Base-by-base conservation (phyloP, 2,888 invertebrate genomes). In the Drosophila kambysellisi region DNA sequence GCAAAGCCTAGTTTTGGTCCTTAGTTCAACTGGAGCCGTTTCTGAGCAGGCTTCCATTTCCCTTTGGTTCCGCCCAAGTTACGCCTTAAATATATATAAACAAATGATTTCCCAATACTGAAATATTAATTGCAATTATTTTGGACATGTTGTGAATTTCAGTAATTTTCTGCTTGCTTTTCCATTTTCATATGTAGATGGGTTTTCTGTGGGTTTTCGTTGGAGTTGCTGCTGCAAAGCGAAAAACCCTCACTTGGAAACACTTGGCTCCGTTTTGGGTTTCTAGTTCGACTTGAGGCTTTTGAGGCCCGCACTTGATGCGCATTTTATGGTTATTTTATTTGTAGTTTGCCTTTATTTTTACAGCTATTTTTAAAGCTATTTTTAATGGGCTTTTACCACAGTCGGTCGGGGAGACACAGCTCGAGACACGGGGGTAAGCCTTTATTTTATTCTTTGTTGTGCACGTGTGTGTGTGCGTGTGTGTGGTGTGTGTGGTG, bases 311-410 rank as follows among this genome's bases (percentile, higher is more conserved):
- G 83, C 89, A 88, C 77, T 83, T 89, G 82, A 89, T 70, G 74
- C 83, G 83, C 87, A 72, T 89, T 85, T 85, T 81, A 89, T 89
- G 82, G 70, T 83, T 66, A 76, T 88, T 81, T 83, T 89, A 86
- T 86, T 85, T 90, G 83, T 85, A 82, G 90, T 66, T 86, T 74
- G 76, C 73, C 71, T 85, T 88, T 82, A 73, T 82, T 90, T 83
- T 87, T 78, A 90, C 88, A 75, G 75, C 88, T 84, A 90, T 75
- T 85, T 85, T 85, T 71, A 80, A 80, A 75, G 90, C 87, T 83
- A 86, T 74, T 85, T 90, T 85, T 90, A 85, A 85, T 90, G 89
- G 87, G 63, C 84, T 74, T 83, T 85, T 87, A 81, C 91, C 60
- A 48, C 57, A 62, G 46, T 50, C 46, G 4, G 46, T 25, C 46